Conservation (phyloP, 2,888 invertebrate species). For the Cybosia mesomella region DNA sequence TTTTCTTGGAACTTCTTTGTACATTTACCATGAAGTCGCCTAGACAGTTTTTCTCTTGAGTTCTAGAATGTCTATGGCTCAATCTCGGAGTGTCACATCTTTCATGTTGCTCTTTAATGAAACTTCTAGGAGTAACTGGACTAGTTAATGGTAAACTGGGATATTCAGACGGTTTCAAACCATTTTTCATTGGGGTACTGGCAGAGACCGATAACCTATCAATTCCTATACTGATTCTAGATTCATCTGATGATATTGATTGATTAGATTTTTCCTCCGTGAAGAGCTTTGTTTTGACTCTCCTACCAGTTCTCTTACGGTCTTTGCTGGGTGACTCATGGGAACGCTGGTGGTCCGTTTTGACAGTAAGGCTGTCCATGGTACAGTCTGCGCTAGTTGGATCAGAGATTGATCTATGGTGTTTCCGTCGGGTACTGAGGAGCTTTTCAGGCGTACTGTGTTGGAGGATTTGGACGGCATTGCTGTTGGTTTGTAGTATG, state of each 20-base stretch:
- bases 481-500: slow-evolving; percentile 75
- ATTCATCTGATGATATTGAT: slow-evolving; percentile 76
- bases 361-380: slow-evolving; percentile 65
- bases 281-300: slow-evolving; percentile 80
- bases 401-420: slow-evolving; percentile 75
- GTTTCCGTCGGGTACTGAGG: slow-evolving; percentile 64
- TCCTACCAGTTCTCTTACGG: slow-evolving; percentile 64
- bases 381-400: slow-evolving; percentile 75
- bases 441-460: slow-evolving; percentile 78
- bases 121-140: slow-evolving; percentile 71
- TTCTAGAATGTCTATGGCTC: slow-evolving; percentile 67
- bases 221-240: slow-evolving; percentile 64
- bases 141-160: slow-evolving; percentile 63
- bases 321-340: slow-evolving; percentile 78
- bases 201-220: slow-evolving; percentile 66
- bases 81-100: slow-evolving; percentile 77
- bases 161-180: slow-evolving; percentile 62
- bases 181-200: slow-evolving; percentile 79
- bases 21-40: slow-evolving; percentile 74
- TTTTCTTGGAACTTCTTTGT: slow-evolving; percentile 73
- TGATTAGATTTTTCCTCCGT: slow-evolving; percentile 69
- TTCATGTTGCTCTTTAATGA: slow-evolving; percentile 64
- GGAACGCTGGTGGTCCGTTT: slow-evolving; percentile 62
- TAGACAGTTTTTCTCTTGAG: slow-evolving; percentile 75
- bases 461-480: slow-evolving; percentile 70